Percentiles rank a stretch among this genome's conserved stretches.
Conservation (phyloP, 1,140 invertebrate species). For the Halyomorpha halys region DNA sequence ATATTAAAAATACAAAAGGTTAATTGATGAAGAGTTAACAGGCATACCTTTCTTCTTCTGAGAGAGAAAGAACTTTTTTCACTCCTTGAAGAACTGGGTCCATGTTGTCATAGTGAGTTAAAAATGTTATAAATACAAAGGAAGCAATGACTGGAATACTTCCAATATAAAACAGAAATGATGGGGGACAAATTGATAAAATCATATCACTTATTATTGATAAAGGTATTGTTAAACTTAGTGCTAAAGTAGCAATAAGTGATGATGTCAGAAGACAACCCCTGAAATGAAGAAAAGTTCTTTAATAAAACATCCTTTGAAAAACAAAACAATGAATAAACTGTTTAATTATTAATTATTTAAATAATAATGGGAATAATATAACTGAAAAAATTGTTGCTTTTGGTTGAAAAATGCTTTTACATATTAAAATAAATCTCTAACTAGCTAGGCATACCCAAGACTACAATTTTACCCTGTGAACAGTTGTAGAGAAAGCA, state of each 20-base stretch:
- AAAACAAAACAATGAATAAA: background rate
- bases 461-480: too few species aligned
- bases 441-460: too few species aligned
- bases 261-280: conserved; percentile 83
- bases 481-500: too few species aligned
- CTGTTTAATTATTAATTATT: background rate
- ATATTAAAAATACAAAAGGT: conserved; percentile 3
- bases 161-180: conserved; percentile 67
- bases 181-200: conserved; percentile 61
- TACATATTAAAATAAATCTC: too few species aligned
- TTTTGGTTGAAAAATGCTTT: too few species aligned
- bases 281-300: conserved; percentile 42
- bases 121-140: conserved; percentile 60
- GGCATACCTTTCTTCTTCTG: conserved; percentile 17
- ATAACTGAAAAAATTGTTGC: too few species aligned
- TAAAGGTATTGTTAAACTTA: conserved; percentile 75
- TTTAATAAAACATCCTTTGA: conserved; percentile 9
- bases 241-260: conserved; percentile 68
- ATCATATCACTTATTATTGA: conserved; percentile 72
- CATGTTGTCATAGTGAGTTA: conserved; percentile 75
- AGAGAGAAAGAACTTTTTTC: conserved; percentile 17
- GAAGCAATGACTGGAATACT: conserved; percentile 66
- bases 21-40: background rate
- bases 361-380: too few species aligned
- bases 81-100: conserved; percentile 47